Conservation (phyloP, 1,140 invertebrate genomes). For the Lasioglossum albipes region DNA sequence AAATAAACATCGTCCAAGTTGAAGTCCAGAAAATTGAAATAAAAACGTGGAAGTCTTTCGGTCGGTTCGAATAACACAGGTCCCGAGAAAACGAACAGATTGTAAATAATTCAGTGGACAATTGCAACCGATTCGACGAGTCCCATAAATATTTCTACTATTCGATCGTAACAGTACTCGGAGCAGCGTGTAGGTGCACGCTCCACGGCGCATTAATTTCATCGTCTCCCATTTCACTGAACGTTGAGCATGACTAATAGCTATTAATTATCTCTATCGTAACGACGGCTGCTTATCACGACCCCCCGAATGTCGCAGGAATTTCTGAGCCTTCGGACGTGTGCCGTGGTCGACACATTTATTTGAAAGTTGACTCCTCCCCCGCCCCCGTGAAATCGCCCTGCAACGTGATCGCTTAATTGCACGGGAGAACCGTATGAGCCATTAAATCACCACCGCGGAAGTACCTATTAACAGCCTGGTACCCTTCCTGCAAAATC, state of each 20-base stretch:
- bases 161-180: neutral
- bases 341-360: neutral
- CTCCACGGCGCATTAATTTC: constrained; percentile 16
- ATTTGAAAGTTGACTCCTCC: neutral
- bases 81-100: too few species aligned
- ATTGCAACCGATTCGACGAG: neutral
- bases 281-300: neutral
- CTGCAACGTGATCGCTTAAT: too few species aligned
- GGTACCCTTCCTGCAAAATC: too few species aligned
- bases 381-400: too few species aligned
- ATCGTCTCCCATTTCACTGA: constrained; percentile 20
- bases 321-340: neutral
- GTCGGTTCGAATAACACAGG: too few species aligned
- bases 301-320: neutral
- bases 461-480: too few species aligned
- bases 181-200: neutral
- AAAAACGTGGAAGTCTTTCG: too few species aligned
- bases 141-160: neutral
- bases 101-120: neutral
- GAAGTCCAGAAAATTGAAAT: too few species aligned
- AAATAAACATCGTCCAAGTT: too few species aligned
- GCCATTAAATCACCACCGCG: too few species aligned
- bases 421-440: too few species aligned
- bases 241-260: constrained; percentile 27
- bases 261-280: neutral